Evolutionary conservation across 2,113 vertebrate species (phyloP).

Genomic region (Chaetodon trifascialis): DNA sequence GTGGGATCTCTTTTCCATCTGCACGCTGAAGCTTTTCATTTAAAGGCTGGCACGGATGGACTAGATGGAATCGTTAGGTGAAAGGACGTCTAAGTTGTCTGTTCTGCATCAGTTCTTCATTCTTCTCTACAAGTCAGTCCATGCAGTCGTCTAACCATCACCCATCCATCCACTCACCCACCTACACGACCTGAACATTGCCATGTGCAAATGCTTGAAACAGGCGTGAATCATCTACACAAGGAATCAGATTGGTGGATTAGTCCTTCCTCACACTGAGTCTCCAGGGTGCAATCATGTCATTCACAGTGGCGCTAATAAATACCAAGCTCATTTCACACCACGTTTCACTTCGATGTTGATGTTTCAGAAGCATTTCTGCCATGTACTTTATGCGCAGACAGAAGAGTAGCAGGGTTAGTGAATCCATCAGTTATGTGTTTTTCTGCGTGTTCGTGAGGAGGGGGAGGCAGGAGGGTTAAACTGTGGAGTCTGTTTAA

Average conservation of each 20-base stretch:
- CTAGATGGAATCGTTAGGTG: slow-evolving; percentile 31
- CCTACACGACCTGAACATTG: slow-evolving; percentile 40
- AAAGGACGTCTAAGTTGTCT: slow-evolving; percentile 24
- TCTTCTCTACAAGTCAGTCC: neutral
- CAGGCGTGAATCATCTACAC: slow-evolving; percentile 61
- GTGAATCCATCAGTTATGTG: slow-evolving; percentile 55
- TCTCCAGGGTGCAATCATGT: slow-evolving; percentile 78
- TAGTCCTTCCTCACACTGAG: slow-evolving; percentile 57
- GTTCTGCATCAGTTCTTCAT: neutral
- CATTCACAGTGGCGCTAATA: slow-evolving; percentile 72
- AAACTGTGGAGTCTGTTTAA: slow-evolving; percentile 57
- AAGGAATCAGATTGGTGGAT: slow-evolving; percentile 69
- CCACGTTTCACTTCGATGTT: slow-evolving; percentile 64
- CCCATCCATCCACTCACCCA: slow-evolving; percentile 31
- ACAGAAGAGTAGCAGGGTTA: slow-evolving; percentile 43
- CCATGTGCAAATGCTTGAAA: slow-evolving; percentile 54
- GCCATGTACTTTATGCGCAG: slow-evolving; percentile 54
- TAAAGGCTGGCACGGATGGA: slow-evolving; percentile 26
- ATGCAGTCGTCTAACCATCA: neutral
- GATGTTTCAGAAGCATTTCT: slow-evolving; percentile 67
- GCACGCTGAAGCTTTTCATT: slow-evolving; percentile 34
- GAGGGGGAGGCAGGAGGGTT: slow-evolving; percentile 36
- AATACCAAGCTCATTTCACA: slow-evolving; percentile 73
- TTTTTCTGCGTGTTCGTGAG: slow-evolving; percentile 32
- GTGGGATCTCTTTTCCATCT: slow-evolving; percentile 61